Percentiles rank a stretch among this genome's conserved stretches.
phyloP scores from a whole-genome alignment of 2,888 invertebrate genomes.

The Scaptomyza parva region DNA sequence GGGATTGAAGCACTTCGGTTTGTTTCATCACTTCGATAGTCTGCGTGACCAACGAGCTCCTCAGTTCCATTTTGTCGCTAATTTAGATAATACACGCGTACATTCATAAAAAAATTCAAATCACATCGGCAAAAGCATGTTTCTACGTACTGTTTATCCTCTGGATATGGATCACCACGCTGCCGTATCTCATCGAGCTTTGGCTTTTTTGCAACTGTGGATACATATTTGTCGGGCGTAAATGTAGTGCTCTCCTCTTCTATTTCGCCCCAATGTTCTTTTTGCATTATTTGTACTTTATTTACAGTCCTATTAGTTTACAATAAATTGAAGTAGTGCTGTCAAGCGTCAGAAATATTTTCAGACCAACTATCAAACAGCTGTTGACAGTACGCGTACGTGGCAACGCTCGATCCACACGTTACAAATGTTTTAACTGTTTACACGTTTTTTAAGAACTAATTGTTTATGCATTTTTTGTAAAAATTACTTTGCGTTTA shows the following conservation, averaged over 20 bases:
- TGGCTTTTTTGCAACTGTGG: constrained; percentile 62
- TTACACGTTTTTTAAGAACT: neutral
- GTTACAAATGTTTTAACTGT: constrained; percentile 23
- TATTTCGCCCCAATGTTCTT: constrained; percentile 57
- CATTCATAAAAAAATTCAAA: neutral
- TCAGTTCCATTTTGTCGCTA: constrained; percentile 77
- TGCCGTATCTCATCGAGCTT: constrained; percentile 74
- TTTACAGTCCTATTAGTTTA: neutral
- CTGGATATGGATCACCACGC: constrained; percentile 41
- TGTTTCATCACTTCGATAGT: constrained; percentile 85
- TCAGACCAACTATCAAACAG: constrained; percentile 12
- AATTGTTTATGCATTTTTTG: neutral
- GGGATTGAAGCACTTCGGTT: constrained; percentile 83
- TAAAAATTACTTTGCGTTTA: neutral
- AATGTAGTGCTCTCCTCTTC: constrained; percentile 50
- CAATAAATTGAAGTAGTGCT: constrained; percentile 15
- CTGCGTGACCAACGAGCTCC: constrained; percentile 83
- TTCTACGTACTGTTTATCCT: constrained; percentile 57
- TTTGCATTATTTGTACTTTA: constrained; percentile 41
- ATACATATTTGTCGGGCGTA: constrained; percentile 54
- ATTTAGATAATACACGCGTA: neutral
- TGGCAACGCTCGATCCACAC: constrained; percentile 47
- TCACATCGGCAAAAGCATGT: neutral
- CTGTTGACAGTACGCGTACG: constrained; percentile 22
- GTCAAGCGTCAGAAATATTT: neutral